Percentiles rank a stretch among this genome's conserved stretches.
These are phyloP conservation scores for Macrotus californicus DNA, from an alignment of 2,113 vertebrate genomes.

Conservation along the genomic window DNA sequence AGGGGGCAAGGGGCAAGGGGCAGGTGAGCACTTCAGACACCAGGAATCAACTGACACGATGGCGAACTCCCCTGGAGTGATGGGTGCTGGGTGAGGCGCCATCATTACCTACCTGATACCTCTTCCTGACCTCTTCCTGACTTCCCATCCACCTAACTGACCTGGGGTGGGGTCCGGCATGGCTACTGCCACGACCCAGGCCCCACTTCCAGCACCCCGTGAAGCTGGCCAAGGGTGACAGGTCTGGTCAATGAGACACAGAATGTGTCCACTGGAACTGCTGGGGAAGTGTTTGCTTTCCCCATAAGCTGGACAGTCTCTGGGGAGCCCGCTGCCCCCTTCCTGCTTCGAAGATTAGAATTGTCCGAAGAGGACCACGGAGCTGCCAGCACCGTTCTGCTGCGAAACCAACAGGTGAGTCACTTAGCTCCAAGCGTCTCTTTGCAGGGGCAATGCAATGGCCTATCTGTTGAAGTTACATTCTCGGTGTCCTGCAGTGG, in stretches of 20 bases:
- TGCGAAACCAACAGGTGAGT: neutral
- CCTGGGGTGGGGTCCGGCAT: neutral
- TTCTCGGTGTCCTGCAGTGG: neutral
- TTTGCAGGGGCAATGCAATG: neutral
- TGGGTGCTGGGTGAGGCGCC: rapidly evolving
- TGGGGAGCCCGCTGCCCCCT: neutral
- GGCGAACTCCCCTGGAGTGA: neutral
- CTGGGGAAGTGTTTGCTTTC: neutral
- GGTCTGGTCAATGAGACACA: neutral
- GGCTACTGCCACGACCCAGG: neutral
- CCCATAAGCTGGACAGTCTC: neutral
- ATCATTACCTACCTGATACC: neutral
- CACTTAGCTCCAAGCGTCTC: neutral
- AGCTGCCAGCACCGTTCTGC: neutral
- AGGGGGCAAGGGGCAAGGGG: neutral
- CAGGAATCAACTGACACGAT: too few relatives aligned
- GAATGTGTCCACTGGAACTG: neutral
- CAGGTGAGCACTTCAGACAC: neutral
- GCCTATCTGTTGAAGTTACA: neutral
- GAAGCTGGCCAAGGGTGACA: neutral
- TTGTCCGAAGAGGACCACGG: neutral
- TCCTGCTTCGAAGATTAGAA: neutral
- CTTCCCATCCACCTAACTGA: neutral
- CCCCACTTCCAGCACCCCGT: neutral
- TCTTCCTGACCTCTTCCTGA: neutral